Base-by-base conservation (phyloP, 2,888 invertebrate genomes). In the Cepaea hortensis region DNA sequence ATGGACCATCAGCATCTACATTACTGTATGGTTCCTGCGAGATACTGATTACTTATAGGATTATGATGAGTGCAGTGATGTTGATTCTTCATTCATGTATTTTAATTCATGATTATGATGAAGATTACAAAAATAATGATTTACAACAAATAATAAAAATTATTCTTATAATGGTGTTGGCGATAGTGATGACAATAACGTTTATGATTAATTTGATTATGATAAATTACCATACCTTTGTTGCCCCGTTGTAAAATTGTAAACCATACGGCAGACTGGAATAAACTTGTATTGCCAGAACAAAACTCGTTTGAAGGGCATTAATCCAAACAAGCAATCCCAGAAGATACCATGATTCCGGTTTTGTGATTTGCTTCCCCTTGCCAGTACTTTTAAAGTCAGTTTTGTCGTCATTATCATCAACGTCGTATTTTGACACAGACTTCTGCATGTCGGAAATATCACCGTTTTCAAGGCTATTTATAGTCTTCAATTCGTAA, bases 251-350 rank as follows among this genome's bases (percentile, higher is more conserved):
- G 55, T 85, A 85, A 35, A 68, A 85, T 23, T 23, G 61, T 48
- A 77, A 4, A 20, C 77, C 97, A 94, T 97, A 98, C 18, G 97
- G 97, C 92, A 97, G 95, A 93, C 96, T 96, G 81, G 97, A 97
- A 94, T 96, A 98, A 75, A 97, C 96, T 94, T 97, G 97, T 90
- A 97, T 96, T 88, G 97, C 96, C 55, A 97, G 97, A 89, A 97
- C 95, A 91, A 97, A 87, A 77, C 87, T 87, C 3, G 86, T 87
- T 48, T 87, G 86, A 65, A 88, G 85, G 55, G 87, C 85, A 75
- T 88, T 88, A 55, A 88, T 87, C 77, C 87, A 70, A 7, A 86
- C 81, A 11, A 87, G 55, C 85, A 86, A 84, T 9, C 35, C 75
- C 48, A 89, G 76, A 55, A 88, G 84, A n/a, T 87, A 81, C 65